These are phyloP conservation scores for Puffinus mauretanicus DNA, from an alignment of 2,113 vertebrate species.

Conservation along the genomic window DNA sequence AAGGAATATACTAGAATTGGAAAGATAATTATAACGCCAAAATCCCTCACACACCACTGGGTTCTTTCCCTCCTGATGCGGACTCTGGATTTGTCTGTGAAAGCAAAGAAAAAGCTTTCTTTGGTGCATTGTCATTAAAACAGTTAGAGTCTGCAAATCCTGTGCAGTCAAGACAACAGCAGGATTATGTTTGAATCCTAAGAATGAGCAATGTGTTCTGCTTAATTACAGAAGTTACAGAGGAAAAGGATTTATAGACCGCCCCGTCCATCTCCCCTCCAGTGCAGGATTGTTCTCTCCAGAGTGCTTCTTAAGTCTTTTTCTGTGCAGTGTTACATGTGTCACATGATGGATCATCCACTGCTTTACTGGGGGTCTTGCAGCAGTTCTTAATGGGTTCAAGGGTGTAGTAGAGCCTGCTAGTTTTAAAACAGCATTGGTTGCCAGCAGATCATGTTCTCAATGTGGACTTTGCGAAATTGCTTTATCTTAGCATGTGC, in stretches of 20 bases:
- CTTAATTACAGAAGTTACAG: constrained; percentile 33
- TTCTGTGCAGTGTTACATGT: neutral
- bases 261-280: neutral
- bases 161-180: constrained; percentile 3
- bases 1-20: neutral
- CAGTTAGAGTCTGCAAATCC: constrained; percentile 43
- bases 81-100: constrained; percentile 12
- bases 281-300: neutral
- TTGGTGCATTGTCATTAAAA: constrained; percentile 44
- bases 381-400: neutral
- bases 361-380: neutral
- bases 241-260: neutral
- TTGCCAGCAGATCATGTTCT: neutral
- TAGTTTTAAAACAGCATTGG: neutral
- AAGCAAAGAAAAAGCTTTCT: constrained; percentile 17
- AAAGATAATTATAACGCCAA: neutral
- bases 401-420: neutral
- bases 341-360: neutral
- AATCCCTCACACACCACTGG: neutral
- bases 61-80: neutral
- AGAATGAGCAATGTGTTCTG: constrained; percentile 23
- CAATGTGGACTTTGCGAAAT: neutral
- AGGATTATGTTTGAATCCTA: constrained; percentile 42
- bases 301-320: neutral
- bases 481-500: neutral